Evolutionary conservation across 2,797 vertebrate species (phyloP).

Genomic region (Anniella stebbinsi): DNA sequence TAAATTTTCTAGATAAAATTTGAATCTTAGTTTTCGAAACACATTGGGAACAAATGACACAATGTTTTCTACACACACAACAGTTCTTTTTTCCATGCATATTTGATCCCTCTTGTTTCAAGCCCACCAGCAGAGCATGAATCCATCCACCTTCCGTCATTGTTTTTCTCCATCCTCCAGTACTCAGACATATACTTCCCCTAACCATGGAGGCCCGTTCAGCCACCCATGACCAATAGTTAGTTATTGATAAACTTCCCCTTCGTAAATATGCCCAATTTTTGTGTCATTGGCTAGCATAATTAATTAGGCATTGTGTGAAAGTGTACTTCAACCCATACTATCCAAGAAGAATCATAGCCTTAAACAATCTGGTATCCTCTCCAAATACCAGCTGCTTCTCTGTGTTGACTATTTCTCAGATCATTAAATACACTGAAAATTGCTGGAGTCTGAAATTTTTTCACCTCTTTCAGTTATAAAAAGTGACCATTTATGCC

Average conservation of each 20-base stretch:
- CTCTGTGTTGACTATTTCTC: background rate
- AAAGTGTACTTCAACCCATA: background rate
- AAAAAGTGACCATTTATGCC: background rate
- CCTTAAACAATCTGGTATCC: background rate
- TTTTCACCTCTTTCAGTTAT: background rate
- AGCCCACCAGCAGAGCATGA: background rate
- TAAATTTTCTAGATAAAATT: no score
- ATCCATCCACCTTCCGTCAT: background rate
- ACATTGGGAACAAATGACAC: no score
- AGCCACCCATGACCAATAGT: background rate
- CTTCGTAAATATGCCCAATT: background rate
- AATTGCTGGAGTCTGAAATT: background rate
- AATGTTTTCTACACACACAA: no score
- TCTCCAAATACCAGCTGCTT: background rate
- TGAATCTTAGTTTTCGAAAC: no score
- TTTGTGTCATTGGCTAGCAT: background rate
- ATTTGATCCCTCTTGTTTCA: background rate
- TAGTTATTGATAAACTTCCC: background rate
- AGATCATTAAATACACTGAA: background rate
- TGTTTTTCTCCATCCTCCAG: background rate
- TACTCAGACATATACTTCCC: background rate
- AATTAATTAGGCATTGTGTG: background rate
- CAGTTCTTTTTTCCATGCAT: no score
- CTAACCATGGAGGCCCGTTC: background rate
- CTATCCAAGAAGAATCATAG: background rate